Base-by-base conservation (phyloP, 2,888 invertebrate genomes). In the Limnephilus marmoratus region DNA sequence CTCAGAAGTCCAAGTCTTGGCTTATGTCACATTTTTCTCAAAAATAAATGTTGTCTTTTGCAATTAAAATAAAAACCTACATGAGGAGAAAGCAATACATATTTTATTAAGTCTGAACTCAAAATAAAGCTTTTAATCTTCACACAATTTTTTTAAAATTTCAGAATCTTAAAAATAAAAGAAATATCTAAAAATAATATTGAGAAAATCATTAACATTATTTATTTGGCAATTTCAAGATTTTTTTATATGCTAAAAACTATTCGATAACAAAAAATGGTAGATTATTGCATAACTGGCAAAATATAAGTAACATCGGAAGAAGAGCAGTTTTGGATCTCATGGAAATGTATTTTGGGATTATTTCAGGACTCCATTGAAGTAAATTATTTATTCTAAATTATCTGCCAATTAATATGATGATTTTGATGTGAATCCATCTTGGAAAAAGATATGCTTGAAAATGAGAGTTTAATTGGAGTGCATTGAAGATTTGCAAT, bases 141-240 rank as follows among this genome's bases (percentile, higher is more conserved):
- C 1, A 45, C 45, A 45, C 11, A 45, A 12, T 41, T 45, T 45
- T 45, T 45, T 45, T 45, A 12, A 12, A 45, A 68, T 68, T 68
- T n/a, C 68, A n/a, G 2, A 9, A 68, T 68, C 68, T 24, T 68
- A 68, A 68, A 24, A 68, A 24, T 24, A 68, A 68, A 68, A 68
- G 9, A 68, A 68, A 53, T 53, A 9, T 24, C 68, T 68, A 24
- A 24, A 68, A 68, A 68, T 68, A 68, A 68, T 68, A 68, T n/a
- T 68, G 68, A 68, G 68, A 68, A 18, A 24, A 68, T 9, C 0
- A 9, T 68, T 68, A 24, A 9, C 24, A 24, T 68, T n/a, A 68
- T 68, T 68, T 68, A 68, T 68, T 68, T 68, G 68, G 68, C 68
- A 68, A 68, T 68, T 68, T 68, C 68, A 68, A 68, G 68, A 68